Evolutionary conservation across 1,140 invertebrate genomes (phyloP), one percentile per base, ranked within the genome.

Genomic region (Phymorhynchus buccinoides): DNA sequence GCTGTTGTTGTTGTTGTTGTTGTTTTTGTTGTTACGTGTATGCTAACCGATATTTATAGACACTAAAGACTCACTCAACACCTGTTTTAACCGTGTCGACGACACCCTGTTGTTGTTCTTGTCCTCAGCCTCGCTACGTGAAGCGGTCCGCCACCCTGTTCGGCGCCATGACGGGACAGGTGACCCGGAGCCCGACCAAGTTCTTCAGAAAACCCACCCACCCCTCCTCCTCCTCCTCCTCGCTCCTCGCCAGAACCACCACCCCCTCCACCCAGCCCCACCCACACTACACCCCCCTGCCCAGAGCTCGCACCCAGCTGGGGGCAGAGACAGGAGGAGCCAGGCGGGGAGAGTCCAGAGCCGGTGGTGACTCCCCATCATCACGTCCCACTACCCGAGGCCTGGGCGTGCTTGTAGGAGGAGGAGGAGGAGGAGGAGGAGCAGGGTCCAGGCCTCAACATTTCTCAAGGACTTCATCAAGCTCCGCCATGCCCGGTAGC

Each of bases 181-280:
- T 44, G 62, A 41, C 81, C 37, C 44, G 81, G 3, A 83, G 81
- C 22, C 81, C 81, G 3, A 83, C 62, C 81, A 83, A 83, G 66
- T 83, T 83, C 62, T 83, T 73, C 66, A 73, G 66, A n/a, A 83
- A 83, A 44, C 81, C 81, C 30, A 41, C 56, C 7, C n/a, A n/a
- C n/a, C 32, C 79, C 4, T 52, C 42, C 12, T 1, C 1, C n/a
- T 18, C 48, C 2, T 62, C 56, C n/a, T 16, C 18, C 6, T 27
- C 22, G 4, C 1, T 3, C 42, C 77, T 79, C 42, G n/a, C 77
- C 77, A 79, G 77, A 30, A 79, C 77, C 22, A 48, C 44, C 27
- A 79, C 77, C 22, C 44, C 44, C 77, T 27, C 77, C 77, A 27
- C 77, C 22, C 41, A 48, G 42, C 22, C 56, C 56, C 1, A 42